These are phyloP conservation scores for Strongylocentrotus purpuratus DNA, from an alignment of 35 echinoderm and acorn worm genomes.

Conservation along the genomic window DNA sequence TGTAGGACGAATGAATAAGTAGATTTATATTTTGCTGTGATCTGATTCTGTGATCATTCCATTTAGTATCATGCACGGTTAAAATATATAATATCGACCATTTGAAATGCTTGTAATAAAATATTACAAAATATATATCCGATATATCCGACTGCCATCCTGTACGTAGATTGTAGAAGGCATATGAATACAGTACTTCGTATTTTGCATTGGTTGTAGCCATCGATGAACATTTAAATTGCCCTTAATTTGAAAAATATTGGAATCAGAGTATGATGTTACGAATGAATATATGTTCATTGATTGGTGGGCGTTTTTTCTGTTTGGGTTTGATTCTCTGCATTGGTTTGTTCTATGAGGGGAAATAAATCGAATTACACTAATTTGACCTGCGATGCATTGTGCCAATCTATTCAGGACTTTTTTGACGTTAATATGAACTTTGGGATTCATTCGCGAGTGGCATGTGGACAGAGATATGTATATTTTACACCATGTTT, in stretches of 20 bases:
- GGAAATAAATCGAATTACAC: neutral
- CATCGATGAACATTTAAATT: slow-evolving; percentile 10
- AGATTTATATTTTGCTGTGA: no score
- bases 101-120: neutral
- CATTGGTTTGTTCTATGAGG: neutral
- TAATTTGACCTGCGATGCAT: slow-evolving; percentile 11
- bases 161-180: neutral
- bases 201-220: neutral
- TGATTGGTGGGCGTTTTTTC: neutral
- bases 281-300: neutral
- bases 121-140: neutral
- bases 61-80: neutral
- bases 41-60: no score
- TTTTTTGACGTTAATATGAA: neutral
- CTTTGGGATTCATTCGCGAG: neutral
- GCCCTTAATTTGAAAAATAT: slow-evolving; percentile 13
- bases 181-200: neutral
- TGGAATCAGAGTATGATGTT: neutral
- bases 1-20: no score
- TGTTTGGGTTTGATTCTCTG: neutral
- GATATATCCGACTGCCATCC: neutral
- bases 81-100: neutral
- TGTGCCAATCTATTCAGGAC: neutral
- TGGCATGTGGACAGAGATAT: no score
- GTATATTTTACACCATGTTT: no score